Evolutionary conservation across 2,888 invertebrate genomes (phyloP).

Genomic region (Dynastes tityus): DNA sequence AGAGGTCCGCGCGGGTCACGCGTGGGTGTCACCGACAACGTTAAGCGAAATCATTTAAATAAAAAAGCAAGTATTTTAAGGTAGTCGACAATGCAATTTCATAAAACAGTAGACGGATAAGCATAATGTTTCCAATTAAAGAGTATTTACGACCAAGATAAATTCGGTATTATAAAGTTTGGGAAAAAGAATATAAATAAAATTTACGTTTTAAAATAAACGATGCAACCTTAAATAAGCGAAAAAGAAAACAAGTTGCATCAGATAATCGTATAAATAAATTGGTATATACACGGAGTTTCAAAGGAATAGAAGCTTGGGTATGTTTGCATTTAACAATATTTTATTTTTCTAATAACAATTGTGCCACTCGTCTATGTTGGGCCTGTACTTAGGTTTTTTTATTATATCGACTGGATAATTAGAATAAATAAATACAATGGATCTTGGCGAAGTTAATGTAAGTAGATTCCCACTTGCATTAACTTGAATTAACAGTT

Average conservation of each 20-base stretch:
- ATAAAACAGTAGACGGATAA: conserved; percentile 46
- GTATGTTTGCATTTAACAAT: too few relatives aligned
- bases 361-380: too few relatives aligned
- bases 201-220: conserved; percentile 35
- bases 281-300: not conserved
- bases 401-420: too few relatives aligned
- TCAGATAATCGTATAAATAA: conserved; percentile 33
- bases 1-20: conserved; percentile 19
- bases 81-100: conserved; percentile 44
- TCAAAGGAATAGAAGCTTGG: not conserved
- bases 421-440: too few relatives aligned
- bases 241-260: conserved; percentile 7
- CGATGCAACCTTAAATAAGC: conserved; percentile 8
- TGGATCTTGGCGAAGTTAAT: too few relatives aligned
- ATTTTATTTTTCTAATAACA: too few relatives aligned
- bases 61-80: conserved; percentile 38
- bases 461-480: too few relatives aligned
- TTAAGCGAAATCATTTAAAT: conserved; percentile 36
- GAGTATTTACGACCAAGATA: conserved; percentile 45
- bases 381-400: too few relatives aligned
- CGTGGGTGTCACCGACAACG: conserved; percentile 24
- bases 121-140: conserved; percentile 47
- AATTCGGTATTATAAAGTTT: conserved; percentile 42
- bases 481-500: too few relatives aligned
- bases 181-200: conserved; percentile 39